Base-by-base conservation (phyloP, 2,113 vertebrate species). In the Paedocypris sp. region DNA sequence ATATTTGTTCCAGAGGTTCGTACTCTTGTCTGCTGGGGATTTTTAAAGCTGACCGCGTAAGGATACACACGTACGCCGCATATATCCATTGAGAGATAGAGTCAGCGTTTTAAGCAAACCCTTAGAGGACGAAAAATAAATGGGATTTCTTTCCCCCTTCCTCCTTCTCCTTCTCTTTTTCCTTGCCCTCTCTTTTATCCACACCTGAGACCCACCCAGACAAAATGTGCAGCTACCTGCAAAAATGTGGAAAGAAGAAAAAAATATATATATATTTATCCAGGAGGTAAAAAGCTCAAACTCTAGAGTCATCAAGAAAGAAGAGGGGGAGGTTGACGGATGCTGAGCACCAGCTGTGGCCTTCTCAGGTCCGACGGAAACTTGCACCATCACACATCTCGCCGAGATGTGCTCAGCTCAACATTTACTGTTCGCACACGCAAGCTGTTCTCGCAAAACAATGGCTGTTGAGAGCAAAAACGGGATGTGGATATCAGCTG, bases 241-340 rank as follows among this genome's bases (percentile, higher is more conserved):
- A 84, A 81, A 85, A 82, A 74, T 32, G n/a, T n/a, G n/a, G 29
- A 49, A 66, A 54, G n/a, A 35, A 4, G 2, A 23, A 64, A 73
- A 77, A 77, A 12, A 51, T 33, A 51, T 32, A 77, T 77, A 76
- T 66, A 53, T 33, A 51, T 32, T 76, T 77, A 76, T 66, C 51
- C 45, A n/a, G 49, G 54, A 62, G 74, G 75, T 63, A 80, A 80
- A 82, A 82, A 81, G 67, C 43, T 63, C 53, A 70, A 80, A 76
- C 3, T 38, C 74, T 65, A 50, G 75, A 82, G 79, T 85, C 83
- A 82, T 85, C 80, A 85, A 76, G 77, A 85, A 83, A 72, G 74
- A 74, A 47, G 48, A 19, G 38, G 16, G 19, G 71, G 19, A 45
- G 8, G 53, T 69, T 73, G 61, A 73, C 35, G 46, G 64, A 48